Conservation (phyloP, 2,113 vertebrate genomes). For the Barbus barbus region DNA sequence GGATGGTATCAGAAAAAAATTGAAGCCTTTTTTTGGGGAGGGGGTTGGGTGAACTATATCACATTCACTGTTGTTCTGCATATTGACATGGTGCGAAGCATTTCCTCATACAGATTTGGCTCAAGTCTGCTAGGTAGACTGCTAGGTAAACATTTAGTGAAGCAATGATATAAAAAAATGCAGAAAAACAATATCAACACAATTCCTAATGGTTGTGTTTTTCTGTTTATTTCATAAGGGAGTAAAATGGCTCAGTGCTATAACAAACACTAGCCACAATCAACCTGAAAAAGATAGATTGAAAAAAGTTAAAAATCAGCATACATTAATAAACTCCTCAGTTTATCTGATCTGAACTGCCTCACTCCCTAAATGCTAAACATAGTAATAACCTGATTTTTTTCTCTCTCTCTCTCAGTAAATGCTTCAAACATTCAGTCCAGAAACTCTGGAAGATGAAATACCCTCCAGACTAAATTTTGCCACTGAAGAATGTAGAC, state of each 20-base stretch:
- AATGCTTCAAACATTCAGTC: conserved; percentile 11
- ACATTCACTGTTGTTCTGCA: neutral
- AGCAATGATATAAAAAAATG: neutral
- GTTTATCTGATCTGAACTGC: neutral
- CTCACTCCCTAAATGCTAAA: neutral
- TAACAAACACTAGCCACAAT: neutral
- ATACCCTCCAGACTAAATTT: conserved; percentile 25
- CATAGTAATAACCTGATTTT: conserved; percentile 33
- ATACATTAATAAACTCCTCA: neutral
- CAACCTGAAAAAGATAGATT: neutral
- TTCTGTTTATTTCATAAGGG: neutral
- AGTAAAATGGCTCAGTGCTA: neutral
- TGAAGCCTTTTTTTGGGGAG: no score
- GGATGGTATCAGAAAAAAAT: neutral
- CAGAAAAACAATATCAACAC: neutral
- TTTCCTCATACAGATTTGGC: neutral
- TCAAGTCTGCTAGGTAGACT: neutral
- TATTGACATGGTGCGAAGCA: neutral
- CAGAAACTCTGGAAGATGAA: conserved; percentile 30
- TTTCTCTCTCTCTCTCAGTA: conserved; percentile 2
- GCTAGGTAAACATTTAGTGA: neutral
- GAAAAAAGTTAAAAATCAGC: neutral
- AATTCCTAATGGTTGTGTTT: neutral
- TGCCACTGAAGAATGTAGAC: conserved; percentile 29
- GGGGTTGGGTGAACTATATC: neutral